These are phyloP conservation scores for Oeneis ivallda DNA, from an alignment of 2,888 invertebrate genomes.

Conservation along the genomic window DNA sequence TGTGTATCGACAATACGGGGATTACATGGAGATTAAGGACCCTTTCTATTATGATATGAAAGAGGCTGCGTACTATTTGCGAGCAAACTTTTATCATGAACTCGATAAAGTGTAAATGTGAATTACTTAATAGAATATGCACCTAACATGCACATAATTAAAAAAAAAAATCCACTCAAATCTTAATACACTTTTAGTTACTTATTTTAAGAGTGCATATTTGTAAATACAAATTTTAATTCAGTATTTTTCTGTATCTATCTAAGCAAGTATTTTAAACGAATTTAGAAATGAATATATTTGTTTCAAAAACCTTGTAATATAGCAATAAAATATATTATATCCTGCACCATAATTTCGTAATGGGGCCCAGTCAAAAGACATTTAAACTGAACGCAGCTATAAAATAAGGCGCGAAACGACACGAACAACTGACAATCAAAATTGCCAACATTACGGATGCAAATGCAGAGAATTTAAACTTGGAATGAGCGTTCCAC, in stretches of 20 bases:
- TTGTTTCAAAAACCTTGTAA: not conserved
- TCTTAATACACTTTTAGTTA: too few species aligned
- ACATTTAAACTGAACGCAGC: slow-evolving; percentile 37
- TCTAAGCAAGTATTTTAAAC: not conserved
- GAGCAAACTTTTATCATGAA: slow-evolving; percentile 53
- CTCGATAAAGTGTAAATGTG: slow-evolving; percentile 47
- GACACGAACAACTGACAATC: slow-evolving; percentile 37
- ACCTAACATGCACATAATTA: too few species aligned
- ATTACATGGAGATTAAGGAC: slow-evolving; percentile 64
- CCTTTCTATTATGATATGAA: slow-evolving; percentile 55
- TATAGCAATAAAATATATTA: not conserved
- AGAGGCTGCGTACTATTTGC: slow-evolving; percentile 45
- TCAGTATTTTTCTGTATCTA: not conserved
- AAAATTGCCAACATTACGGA: slow-evolving; percentile 38
- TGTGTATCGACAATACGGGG: slow-evolving; percentile 69
- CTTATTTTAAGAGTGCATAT: too few species aligned
- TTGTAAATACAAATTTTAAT: too few species aligned
- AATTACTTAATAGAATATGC: slow-evolving; percentile 35
- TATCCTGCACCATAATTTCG: slow-evolving; percentile 20
- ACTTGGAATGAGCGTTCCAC: slow-evolving; percentile 12
- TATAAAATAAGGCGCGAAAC: slow-evolving; percentile 38
- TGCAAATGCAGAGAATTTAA: slow-evolving; percentile 26
- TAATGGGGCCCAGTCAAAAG: slow-evolving; percentile 26
- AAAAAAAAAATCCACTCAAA: too few species aligned
- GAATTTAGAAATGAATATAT: slow-evolving; percentile 3